Percentiles rank a stretch among this genome's conserved stretches.
Evolutionary conservation across 2,797 vertebrate genomes (phyloP).

Genomic region (Myiotriccus ornatus): DNA sequence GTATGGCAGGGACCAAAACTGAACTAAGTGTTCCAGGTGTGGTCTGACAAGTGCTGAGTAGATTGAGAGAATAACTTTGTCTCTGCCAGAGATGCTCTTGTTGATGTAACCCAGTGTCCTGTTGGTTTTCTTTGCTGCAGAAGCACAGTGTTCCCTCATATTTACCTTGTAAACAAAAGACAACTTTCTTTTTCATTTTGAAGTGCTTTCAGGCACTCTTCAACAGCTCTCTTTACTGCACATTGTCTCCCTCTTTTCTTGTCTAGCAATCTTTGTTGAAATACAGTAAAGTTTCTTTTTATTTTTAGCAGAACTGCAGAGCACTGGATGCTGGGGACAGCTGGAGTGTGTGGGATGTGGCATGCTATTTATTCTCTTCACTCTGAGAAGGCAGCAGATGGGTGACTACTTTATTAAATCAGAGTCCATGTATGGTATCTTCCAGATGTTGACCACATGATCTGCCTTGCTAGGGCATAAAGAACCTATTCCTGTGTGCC

Average conservation of each 20-base stretch:
- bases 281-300: conserved; percentile 66
- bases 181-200: background rate
- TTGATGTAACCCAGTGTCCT: background rate
- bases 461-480: conserved; percentile 41
- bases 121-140: background rate
- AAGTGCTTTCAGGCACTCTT: background rate
- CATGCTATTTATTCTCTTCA: conserved; percentile 75
- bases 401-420: conserved; percentile 71
- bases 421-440: conserved; percentile 48
- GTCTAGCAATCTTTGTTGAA: conserved; percentile 45
- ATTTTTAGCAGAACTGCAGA: conserved; percentile 72
- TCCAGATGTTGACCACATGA: conserved; percentile 75
- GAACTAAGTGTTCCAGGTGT: background rate
- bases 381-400: conserved; percentile 75
- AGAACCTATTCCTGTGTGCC: conserved; percentile 42
- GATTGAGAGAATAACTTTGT: background rate
- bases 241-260: background rate
- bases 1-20: background rate
- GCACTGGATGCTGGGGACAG: conserved; percentile 77
- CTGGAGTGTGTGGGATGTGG: conserved; percentile 78
- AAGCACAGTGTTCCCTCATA: background rate
- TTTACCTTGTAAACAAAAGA: background rate
- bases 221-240: background rate
- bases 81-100: background rate
- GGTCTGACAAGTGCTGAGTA: background rate